Base-by-base conservation (phyloP, 2,797 vertebrate genomes). In the Phoxinus dragarum region DNA sequence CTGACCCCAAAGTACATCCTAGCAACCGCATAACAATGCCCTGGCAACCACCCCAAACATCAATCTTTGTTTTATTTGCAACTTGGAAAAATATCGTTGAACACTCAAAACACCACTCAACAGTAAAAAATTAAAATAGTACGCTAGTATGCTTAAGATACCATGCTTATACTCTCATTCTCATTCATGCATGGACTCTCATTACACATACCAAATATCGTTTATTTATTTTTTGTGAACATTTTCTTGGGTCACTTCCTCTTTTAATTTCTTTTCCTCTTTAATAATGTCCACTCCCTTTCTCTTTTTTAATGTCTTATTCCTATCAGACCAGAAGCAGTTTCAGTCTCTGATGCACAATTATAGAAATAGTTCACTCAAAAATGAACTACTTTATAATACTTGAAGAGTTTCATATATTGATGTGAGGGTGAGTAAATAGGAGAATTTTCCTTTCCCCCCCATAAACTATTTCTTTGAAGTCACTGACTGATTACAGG, bases 81-180 rank as follows among this genome's bases (percentile, higher is more conserved):
- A 56, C 54, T 56, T 56, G 21, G 19, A 56, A 21, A 56, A 9
- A 21, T 19, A 52, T 44, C 3, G 3, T 52, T 52, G 0, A 52
- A n/a, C 0, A 11, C 9, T n/a, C 21, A 11, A 59, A 59, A n/a
- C 9, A n/a, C 23, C 23, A 27, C 23, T 44, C n/a, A 49, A n/a
- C 8, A 59, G 56, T n/a, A 21, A 6, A 42, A 54, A 19, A 6
- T 52, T 19, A 0, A 6, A 14, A 49, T 23, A 59, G 19, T 78
- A 7, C 6, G 14, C n/a, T 66, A 44, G 5, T 64, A 52, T 67
- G 40, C 16, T 66, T 47, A 49, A n/a, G 16, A 64, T 83, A 12
- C 44, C 88, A 73, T 66, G 83, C 38, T 0, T 84, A 91, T 80
- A 59, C 12, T 16, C 14, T 49, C 5, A 16, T 49, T 49, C 47